Evolutionary conservation across 2,113 vertebrate genomes (phyloP).

Genomic region (Nyctibius bracteatus): DNA sequence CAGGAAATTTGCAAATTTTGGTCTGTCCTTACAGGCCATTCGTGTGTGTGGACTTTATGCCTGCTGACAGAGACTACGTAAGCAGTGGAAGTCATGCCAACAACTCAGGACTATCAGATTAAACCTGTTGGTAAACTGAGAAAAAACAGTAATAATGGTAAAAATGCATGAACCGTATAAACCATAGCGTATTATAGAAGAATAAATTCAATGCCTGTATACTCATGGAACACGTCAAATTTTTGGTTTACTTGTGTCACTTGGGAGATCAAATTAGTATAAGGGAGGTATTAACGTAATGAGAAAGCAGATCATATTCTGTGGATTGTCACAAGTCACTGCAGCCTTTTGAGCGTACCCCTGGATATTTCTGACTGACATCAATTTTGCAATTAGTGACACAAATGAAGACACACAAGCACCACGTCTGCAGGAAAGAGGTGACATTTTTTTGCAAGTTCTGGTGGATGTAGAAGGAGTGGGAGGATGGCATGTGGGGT

Average conservation of each 20-base stretch:
- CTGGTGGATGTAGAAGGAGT: neutral
- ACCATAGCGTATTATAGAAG: neutral
- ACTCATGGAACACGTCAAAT: neutral
- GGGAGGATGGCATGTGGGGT: fast-evolving
- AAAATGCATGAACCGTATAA: neutral
- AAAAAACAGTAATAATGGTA: neutral
- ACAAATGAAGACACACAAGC: neutral
- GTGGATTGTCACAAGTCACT: neutral
- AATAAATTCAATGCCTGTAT: neutral
- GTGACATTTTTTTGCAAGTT: neutral
- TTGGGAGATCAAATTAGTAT: neutral
- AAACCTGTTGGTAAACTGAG: neutral
- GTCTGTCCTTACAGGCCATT: neutral
- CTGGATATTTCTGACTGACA: neutral
- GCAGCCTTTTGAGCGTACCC: neutral
- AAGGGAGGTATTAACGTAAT: neutral
- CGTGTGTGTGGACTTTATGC: fast-evolving
- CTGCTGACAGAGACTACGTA: neutral
- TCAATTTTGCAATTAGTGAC: neutral
- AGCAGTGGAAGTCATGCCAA: neutral
- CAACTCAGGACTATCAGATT: neutral
- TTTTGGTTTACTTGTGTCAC: neutral
- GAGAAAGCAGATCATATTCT: neutral
- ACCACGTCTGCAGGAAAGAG: neutral
- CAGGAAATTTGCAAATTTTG: neutral